phyloP scores from a whole-genome alignment of 2,113 vertebrate genomes.

The Sorex fumeus region DNA sequence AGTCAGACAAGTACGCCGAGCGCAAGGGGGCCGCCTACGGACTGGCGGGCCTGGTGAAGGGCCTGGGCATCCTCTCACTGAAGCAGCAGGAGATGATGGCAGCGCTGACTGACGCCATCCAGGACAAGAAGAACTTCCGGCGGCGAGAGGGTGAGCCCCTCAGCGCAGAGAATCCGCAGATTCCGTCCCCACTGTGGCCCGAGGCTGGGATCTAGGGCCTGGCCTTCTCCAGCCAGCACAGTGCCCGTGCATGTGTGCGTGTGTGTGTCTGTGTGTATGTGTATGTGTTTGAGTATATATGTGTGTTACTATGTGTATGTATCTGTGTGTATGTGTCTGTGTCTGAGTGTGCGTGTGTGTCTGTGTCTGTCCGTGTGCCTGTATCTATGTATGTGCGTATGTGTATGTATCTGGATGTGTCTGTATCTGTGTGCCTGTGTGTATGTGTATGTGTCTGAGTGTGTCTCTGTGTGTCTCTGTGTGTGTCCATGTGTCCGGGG shows the following conservation, averaged over 20 bases:
- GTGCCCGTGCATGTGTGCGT: not conserved
- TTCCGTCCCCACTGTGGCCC: not conserved
- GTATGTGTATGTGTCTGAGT: too few relatives aligned
- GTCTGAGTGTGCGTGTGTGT: too few relatives aligned
- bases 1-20: conserved; percentile 98
- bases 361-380: too few relatives aligned
- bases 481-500: too few relatives aligned
- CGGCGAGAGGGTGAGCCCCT: conserved; percentile 94
- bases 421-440: too few relatives aligned
- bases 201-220: not conserved
- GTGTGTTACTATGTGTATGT: too few relatives aligned
- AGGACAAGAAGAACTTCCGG: conserved; percentile 99
- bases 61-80: conserved; percentile 97
- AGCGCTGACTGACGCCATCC: conserved; percentile 96
- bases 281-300: too few relatives aligned
- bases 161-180: not conserved
- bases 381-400: too few relatives aligned
- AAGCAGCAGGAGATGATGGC: conserved; percentile 99
- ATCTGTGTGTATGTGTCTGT: too few relatives aligned
- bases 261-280: too few relatives aligned
- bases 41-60: conserved; percentile 97
- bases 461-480: too few relatives aligned
- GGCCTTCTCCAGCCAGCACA: not conserved
- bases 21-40: conserved; percentile 97
- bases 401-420: too few relatives aligned